These are phyloP conservation scores for Syrrhaptes paradoxus DNA, from an alignment of 2,113 vertebrate genomes.

Conservation along the genomic window DNA sequence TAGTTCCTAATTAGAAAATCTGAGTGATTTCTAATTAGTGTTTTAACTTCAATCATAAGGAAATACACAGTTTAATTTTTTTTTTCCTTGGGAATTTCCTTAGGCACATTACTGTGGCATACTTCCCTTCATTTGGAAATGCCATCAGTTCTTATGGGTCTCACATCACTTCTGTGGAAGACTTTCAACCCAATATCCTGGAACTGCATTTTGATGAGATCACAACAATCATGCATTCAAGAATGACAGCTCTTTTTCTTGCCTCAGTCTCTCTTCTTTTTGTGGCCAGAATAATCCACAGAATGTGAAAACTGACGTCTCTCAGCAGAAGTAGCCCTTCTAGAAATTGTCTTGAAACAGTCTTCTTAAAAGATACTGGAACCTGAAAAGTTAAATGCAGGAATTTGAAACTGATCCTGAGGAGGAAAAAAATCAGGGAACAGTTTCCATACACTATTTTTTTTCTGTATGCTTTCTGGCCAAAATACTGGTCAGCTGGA, in stretches of 20 bases:
- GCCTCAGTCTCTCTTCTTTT: background rate
- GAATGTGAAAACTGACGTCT: background rate
- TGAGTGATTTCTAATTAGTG: background rate
- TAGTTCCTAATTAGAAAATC: background rate
- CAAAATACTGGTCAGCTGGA: background rate
- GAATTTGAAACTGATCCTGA: background rate
- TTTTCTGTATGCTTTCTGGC: background rate
- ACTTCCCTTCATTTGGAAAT: background rate
- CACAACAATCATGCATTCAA: background rate
- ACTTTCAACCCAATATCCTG: background rate
- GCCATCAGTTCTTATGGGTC: background rate
- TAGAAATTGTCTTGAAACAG: background rate
- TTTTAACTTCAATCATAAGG: background rate
- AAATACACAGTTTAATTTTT: background rate
- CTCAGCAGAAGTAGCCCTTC: background rate
- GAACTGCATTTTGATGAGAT: background rate
- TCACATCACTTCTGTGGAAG: background rate
- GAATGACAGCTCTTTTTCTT: background rate
- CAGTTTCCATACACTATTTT: background rate
- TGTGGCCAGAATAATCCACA: background rate
- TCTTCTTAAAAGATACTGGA: background rate
- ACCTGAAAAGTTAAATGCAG: background rate
- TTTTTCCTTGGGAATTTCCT: background rate
- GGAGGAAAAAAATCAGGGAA: background rate
- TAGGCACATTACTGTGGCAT: background rate